Evolutionary conservation across 1,140 invertebrate species (phyloP), one percentile per base, ranked within the genome.

Genomic region (Bombus pyrosoma): DNA sequence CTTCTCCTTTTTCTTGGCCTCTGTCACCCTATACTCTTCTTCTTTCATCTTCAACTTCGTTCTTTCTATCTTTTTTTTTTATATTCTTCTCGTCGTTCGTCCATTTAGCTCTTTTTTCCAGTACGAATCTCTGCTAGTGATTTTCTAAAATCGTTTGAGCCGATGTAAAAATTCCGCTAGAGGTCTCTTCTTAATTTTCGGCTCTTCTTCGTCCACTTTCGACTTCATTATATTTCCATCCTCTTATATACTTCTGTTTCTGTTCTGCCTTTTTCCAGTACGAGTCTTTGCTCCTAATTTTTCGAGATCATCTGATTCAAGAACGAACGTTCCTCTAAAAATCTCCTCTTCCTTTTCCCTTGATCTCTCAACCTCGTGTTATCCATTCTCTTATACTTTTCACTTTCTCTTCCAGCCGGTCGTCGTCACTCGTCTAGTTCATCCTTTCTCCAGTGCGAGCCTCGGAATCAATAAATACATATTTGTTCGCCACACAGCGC

Each of bases 391-490:
- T 32, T 34, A 12, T n/a, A 6, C 34, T 41, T 34, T 71, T 66
- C 69, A 57, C n/a, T 39, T 5, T 37, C 34, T 41, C 5, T 25
- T 5, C 28, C 25, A 15, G 37, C 10, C 57, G 3, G 47, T 43
- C 39, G 1, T 43, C 13, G 39, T 43, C 28, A 22, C 25, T 28
- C 41, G 68, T 66, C 41, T 69, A 37, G 57, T 53, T 75, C 77
- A 57, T 83, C 59, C 72, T 62, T 76, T 72, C 4, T 39, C 69
- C 39, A 5, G 15, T 4, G 6, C 28, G 62, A 37, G 57, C 59
- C 76, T 80, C 77, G 53, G 82, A 92, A 92, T 93, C 93, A 92
- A 94, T 94, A 93, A 92, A 92, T 93, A 93, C 91, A 93, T 93
- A 93, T 93, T 92, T 94, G 92, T 87, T 90, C 83, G 86, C 77